These are phyloP conservation scores for Cephus nigrinus DNA, from an alignment of 2,888 invertebrate genomes.

Conservation along the genomic window DNA sequence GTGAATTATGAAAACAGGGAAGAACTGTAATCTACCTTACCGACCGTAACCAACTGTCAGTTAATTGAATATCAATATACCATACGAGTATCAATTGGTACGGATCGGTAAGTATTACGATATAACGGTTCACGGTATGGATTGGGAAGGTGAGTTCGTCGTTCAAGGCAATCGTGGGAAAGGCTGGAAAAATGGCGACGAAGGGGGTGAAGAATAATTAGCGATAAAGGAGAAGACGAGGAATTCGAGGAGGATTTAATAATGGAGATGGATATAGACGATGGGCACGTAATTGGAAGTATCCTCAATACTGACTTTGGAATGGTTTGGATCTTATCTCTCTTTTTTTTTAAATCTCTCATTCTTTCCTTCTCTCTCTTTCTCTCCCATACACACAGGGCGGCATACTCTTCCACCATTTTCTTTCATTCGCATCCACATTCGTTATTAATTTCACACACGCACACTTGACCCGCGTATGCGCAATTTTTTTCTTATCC, in stretches of 20 bases:
- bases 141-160: not conserved
- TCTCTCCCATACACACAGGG: not conserved
- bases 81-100: not conserved
- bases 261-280: not conserved
- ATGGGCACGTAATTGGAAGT: constrained; percentile 9
- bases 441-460: not conserved
- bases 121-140: not conserved
- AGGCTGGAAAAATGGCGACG: not conserved
- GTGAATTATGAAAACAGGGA: not conserved
- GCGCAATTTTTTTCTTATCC: not conserved
- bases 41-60: not conserved
- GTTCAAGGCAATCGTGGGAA: not conserved
- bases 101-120: not conserved
- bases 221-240: not conserved
- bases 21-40: not conserved
- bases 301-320: constrained; percentile 63
- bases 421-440: not conserved
- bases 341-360: not conserved
- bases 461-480: not conserved
- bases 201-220: constrained; percentile 1
- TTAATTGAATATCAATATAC: not conserved
- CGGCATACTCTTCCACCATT: not conserved
- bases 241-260: not conserved
- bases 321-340: constrained; percentile 50
- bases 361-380: constrained; percentile 12